These are phyloP conservation scores for Pogonophryne albipinna DNA, from an alignment of 2,797 vertebrate species.

Conservation along the genomic window DNA sequence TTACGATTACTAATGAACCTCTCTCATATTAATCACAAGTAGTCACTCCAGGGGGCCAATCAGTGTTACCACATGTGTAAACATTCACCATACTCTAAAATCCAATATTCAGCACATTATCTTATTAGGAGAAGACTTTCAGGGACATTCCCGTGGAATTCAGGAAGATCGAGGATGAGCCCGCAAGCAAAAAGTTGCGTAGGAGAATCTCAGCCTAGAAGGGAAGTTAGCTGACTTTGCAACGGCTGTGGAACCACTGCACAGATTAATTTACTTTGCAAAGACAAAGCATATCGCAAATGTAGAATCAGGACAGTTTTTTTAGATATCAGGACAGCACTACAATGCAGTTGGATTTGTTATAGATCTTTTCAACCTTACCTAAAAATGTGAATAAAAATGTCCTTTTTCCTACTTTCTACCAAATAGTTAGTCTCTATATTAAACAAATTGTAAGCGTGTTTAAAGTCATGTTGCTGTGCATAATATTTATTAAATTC, in stretches of 20 bases:
- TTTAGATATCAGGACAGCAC: neutral
- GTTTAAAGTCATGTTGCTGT: neutral
- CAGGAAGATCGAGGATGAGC: slow-evolving; percentile 27
- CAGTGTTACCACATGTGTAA: slow-evolving; percentile 57
- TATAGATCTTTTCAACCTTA: too few species aligned
- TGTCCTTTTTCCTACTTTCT: neutral
- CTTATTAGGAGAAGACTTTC: slow-evolving; percentile 50
- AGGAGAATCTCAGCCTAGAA: slow-evolving; percentile 23
- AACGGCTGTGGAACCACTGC: neutral
- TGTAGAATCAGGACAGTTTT: neutral
- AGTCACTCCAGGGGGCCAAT: slow-evolving; percentile 74
- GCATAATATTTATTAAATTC: neutral
- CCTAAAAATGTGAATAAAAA: neutral
- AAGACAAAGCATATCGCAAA: neutral
- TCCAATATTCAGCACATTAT: slow-evolving; percentile 69
- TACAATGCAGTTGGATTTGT: neutral
- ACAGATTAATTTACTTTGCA: neutral
- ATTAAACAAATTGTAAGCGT: neutral
- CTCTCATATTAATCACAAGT: slow-evolving; percentile 73
- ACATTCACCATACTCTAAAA: slow-evolving; percentile 56
- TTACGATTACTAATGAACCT: slow-evolving; percentile 79
- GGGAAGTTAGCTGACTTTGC: slow-evolving; percentile 61
- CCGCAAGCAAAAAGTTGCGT: slow-evolving; percentile 25
- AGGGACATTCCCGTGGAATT: slow-evolving; percentile 46
- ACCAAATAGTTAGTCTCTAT: neutral